phyloP scores from a whole-genome alignment of 2,113 vertebrate species.

The Caranx melampygus region DNA sequence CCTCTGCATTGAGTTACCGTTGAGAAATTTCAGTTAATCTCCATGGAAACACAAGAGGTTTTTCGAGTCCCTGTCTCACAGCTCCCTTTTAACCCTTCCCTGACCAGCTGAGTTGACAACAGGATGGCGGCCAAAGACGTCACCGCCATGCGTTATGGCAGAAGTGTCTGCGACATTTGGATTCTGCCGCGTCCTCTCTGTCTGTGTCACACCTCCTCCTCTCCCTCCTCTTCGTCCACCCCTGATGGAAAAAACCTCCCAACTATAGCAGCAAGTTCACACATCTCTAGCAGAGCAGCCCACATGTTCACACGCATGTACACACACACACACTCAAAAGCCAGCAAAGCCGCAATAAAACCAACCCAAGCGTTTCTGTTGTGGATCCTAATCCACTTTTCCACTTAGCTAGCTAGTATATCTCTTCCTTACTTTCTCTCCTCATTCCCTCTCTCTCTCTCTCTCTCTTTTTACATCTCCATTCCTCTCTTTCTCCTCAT shows the following conservation, averaged over 20 bases:
- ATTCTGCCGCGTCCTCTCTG: not conserved
- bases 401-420: conserved; percentile 70
- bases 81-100: not conserved
- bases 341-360: conserved; percentile 66
- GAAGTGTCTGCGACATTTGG: not conserved
- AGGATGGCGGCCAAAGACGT: not conserved
- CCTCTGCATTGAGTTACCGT: not conserved
- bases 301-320: conserved; percentile 61
- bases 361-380: conserved; percentile 72
- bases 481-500: conserved; percentile 27
- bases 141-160: not conserved
- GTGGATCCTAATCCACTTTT: conserved; percentile 79
- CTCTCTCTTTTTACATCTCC: conserved; percentile 40
- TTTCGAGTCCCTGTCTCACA: not conserved
- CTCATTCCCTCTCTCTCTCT: not conserved
- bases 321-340: conserved; percentile 26
- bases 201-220: conserved; percentile 43
- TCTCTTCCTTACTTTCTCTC: conserved; percentile 43
- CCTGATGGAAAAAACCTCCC: conserved; percentile 20
- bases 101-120: no score
- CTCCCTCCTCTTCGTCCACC: conserved; percentile 7
- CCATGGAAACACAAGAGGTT: not conserved
- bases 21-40: not conserved
- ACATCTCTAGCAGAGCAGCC: conserved; percentile 54
- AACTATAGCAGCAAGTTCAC: conserved; percentile 57